phyloP scores from a whole-genome alignment of 2,113 vertebrate species.

The Chloebia gouldiae region DNA sequence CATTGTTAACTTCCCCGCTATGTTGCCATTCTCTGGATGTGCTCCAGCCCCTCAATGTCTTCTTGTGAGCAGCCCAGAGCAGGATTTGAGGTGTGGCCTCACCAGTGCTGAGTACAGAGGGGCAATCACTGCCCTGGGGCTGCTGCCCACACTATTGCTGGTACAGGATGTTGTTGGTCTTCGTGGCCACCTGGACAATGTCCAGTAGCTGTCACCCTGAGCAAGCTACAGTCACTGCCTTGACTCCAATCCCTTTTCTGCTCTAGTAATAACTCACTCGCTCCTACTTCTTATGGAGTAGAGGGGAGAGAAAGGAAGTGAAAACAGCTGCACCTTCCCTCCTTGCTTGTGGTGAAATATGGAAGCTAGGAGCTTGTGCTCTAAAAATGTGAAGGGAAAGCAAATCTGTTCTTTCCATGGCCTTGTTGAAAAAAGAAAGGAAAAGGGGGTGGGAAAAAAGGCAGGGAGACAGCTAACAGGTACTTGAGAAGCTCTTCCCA shows the following conservation, averaged over 20 bases:
- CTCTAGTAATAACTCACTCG: not conserved
- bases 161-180: not conserved
- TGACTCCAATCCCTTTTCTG: not conserved
- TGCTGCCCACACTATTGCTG: not conserved
- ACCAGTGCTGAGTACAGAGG: not conserved
- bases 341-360: not conserved
- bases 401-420: not conserved
- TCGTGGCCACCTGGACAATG: not conserved
- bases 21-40: not conserved
- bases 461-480: not conserved
- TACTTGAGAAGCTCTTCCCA: not conserved
- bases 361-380: not conserved
- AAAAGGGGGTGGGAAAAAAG: fast-evolving
- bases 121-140: not conserved
- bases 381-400: not conserved
- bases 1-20: not conserved
- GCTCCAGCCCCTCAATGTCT: not conserved
- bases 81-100: not conserved
- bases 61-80: not conserved
- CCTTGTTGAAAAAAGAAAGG: not conserved
- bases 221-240: not conserved
- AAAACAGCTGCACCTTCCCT: not conserved
- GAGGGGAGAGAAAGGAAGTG: not conserved
- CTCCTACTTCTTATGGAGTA: not conserved
- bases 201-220: not conserved